Base-by-base conservation (phyloP, 2,888 invertebrate species). In the Protodeltote pygarga region DNA sequence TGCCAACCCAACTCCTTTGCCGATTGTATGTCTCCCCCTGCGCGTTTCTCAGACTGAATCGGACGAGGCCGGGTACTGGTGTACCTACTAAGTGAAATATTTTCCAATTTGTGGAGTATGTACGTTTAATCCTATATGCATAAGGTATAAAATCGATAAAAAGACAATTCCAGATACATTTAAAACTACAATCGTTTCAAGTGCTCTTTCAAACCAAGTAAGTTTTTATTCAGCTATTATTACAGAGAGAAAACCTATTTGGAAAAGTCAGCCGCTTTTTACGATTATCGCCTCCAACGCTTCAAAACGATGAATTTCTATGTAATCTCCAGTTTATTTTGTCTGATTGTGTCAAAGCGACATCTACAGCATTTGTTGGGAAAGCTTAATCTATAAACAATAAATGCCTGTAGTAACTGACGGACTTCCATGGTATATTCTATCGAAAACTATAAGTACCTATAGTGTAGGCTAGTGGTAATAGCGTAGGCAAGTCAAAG, bases 321-420 rank as follows among this genome's bases (percentile, higher is more conserved):
- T 9, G 23, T 55, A 57, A 57, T 54, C 51, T 49, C 37, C 25
- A 28, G 41, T 42, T 42, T 49, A 61, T 41, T 41, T 38, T 23
- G 11, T 31, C 17, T 50, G 38, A 50, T 42, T 57, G 29, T 32
- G 11, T 45, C 37, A 28, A 35, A 53, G 32, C 16, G 17, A 31
- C 29, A 17, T 47, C 46, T 11, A 1, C 11, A 42, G 20, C 33
- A 35, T 32, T 41, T 24, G 32, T 50, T 19, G 9, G 14, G 3
- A 5, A 20, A 8, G 11, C 21, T 15, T 19, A 33, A 37, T 11
- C 2, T 14, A 25, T 15, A 24, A 17, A 17, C 31, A 24, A 40
- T 17, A 27, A 32, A 32, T 13, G 17, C 17, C 16, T 6, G 3
- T 24, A 8, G 14, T 16, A 23, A 39, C 29, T 39, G 21, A 4